Evolutionary conservation across 2,888 invertebrate species (phyloP).

Genomic region (Chromoteleia sp.): DNA sequence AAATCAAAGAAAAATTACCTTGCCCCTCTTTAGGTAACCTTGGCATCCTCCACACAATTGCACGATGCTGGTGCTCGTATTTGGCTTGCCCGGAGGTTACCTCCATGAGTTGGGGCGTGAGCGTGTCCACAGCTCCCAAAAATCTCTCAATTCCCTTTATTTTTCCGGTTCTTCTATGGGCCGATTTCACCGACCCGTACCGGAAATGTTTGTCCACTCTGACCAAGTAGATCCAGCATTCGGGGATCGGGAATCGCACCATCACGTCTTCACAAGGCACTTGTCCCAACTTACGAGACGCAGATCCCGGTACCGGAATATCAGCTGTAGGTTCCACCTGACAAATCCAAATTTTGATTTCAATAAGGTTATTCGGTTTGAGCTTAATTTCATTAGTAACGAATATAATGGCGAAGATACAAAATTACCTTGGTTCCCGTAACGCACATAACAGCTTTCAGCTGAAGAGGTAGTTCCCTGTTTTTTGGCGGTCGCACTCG

Average conservation of each 20-base stretch:
- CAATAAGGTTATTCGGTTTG: not conserved
- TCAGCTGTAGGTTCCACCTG: conserved; percentile 97
- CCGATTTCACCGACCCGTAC: conserved; percentile 84
- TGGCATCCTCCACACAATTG: conserved; percentile 99
- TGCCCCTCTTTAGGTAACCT: conserved; percentile 99
- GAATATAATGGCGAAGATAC: not conserved
- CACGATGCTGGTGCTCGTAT: conserved; percentile 98
- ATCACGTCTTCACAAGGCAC: conserved; percentile 99
- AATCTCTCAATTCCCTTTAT: conserved; percentile 97
- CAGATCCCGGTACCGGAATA: conserved; percentile 98
- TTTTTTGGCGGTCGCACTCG: conserved; percentile 97
- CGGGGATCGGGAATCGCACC: conserved; percentile 98
- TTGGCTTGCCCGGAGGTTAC: conserved; percentile 98
- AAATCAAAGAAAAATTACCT: conserved; percentile 86
- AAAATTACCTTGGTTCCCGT: conserved; percentile 91
- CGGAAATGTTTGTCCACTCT: conserved; percentile 98
- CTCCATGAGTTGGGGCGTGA: conserved; percentile 96
- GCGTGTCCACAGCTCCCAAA: conserved; percentile 94
- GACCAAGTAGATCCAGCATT: conserved; percentile 99
- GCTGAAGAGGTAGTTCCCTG: conserved; percentile 97
- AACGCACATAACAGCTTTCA: conserved; percentile 95
- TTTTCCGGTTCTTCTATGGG: conserved; percentile 91
- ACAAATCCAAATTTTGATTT: conserved; percentile 26
- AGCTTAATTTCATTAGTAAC: too few relatives aligned
- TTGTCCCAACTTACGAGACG: conserved; percentile 97